Percentiles rank a stretch among this genome's conserved stretches.
Conservation (phyloP, 2,888 invertebrate species). For the Meloe dianella region DNA sequence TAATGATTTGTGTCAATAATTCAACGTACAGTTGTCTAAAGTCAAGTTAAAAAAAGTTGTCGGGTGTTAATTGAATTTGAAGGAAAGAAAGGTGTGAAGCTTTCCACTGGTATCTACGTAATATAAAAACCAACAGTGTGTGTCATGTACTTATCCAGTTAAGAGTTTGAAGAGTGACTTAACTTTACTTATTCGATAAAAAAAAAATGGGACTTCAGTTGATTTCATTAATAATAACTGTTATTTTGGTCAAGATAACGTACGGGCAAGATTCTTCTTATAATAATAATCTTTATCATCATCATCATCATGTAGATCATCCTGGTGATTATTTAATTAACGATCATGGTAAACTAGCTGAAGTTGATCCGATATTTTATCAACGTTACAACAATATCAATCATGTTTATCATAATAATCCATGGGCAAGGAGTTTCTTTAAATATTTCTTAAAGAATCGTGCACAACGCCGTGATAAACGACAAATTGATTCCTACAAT, state of each 20-base stretch:
- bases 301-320: not conserved
- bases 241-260: no score
- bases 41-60: no score
- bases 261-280: not conserved
- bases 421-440: slow-evolving; percentile 11
- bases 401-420: not conserved
- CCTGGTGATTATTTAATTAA: not conserved
- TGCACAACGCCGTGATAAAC: slow-evolving; percentile 1
- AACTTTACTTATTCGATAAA: no score
- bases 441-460: slow-evolving; percentile 9
- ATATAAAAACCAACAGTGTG: not conserved
- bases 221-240: not conserved
- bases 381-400: slow-evolving; percentile 12
- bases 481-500: not conserved
- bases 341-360: not conserved
- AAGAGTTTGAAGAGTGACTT: not conserved
- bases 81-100: not conserved
- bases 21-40: not conserved
- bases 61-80: not conserved
- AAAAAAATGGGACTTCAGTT: not conserved
- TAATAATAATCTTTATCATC: no score
- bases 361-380: slow-evolving; percentile 12
- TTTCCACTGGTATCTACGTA: not conserved
- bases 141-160: not conserved
- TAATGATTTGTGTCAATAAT: not conserved